A percentile compares a stretch with the other conserved stretches of the same genome.
phyloP scores from a whole-genome alignment of 2,113 vertebrate species.

The Hydrolagus affinis region DNA sequence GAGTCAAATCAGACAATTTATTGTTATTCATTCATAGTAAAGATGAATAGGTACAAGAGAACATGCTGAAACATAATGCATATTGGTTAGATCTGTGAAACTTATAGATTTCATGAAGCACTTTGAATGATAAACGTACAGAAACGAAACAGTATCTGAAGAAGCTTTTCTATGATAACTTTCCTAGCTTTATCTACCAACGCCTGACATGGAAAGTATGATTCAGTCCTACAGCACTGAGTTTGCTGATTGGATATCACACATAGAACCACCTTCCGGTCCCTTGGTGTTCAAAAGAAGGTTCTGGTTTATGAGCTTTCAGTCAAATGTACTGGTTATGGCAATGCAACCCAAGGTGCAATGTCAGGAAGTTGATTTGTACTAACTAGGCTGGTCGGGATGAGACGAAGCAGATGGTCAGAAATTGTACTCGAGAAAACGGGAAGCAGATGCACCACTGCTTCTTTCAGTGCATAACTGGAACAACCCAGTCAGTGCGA shows the following conservation, averaged over 20 bases:
- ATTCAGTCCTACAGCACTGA: constrained; percentile 35
- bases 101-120: background rate
- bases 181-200: constrained; percentile 49
- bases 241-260: constrained; percentile 40
- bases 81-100: background rate
- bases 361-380: constrained; percentile 58
- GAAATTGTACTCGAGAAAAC: constrained; percentile 66
- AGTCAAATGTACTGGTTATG: constrained; percentile 53
- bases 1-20: too few relatives aligned
- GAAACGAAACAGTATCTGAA: background rate
- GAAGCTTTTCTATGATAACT: background rate
- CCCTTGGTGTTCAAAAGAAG: constrained; percentile 50
- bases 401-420: constrained; percentile 67
- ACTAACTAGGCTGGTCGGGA: constrained; percentile 48
- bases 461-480: constrained; percentile 66
- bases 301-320: constrained; percentile 49
- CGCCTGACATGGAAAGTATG: constrained; percentile 36
- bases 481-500: constrained; percentile 65
- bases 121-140: background rate
- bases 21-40: background rate
- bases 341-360: constrained; percentile 46
- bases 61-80: too few relatives aligned
- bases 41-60: background rate
- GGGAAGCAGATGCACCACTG: constrained; percentile 80
- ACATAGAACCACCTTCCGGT: constrained; percentile 53